Evolutionary conservation across 1,140 invertebrate genomes (phyloP).

Genomic region (Thalassaphorura encarpata): DNA sequence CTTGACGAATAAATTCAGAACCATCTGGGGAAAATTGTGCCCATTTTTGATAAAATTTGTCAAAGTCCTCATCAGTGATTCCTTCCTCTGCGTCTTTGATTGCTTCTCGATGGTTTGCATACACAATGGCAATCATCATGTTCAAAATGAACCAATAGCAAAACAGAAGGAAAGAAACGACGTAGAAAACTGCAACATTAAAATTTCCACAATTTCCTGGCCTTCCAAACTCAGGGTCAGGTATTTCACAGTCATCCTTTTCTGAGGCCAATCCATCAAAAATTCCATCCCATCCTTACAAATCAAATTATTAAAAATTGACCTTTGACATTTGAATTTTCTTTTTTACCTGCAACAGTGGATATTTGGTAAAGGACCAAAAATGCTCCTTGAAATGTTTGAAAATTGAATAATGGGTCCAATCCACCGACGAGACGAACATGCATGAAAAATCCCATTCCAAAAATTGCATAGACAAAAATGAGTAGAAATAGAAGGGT

Average conservation of each 20-base stretch:
- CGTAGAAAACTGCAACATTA: constrained; percentile 84
- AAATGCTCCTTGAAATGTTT: constrained; percentile 97
- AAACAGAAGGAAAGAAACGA: constrained; percentile 92
- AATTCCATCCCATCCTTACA: constrained; percentile 94
- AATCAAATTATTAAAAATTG: not conserved
- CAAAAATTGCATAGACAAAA: constrained; percentile 95
- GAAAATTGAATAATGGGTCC: constrained; percentile 96
- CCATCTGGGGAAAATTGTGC: constrained; percentile 82
- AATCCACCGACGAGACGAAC: constrained; percentile 79
- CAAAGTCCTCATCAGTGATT: constrained; percentile 95
- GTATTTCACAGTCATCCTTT: constrained; percentile 69
- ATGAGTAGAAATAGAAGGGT: constrained; percentile 94
- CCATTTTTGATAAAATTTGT: constrained; percentile 99
- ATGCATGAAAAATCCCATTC: constrained; percentile 99
- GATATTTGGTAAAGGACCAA: constrained; percentile 82
- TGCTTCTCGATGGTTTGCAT: constrained; percentile 96
- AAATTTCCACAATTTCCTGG: constrained; percentile 85
- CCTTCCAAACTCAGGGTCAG: constrained; percentile 72
- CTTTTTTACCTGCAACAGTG: constrained; percentile 40
- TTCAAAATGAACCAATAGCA: constrained; percentile 97
- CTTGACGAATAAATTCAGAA: constrained; percentile 90
- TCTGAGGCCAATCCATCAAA: constrained; percentile 93
- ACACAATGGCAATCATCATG: constrained; percentile 98
- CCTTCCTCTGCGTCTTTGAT: constrained; percentile 98
- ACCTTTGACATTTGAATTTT: constrained; percentile 41